Conservation (phyloP, 1,140 invertebrate genomes). For the Colletes latitarsis region DNA sequence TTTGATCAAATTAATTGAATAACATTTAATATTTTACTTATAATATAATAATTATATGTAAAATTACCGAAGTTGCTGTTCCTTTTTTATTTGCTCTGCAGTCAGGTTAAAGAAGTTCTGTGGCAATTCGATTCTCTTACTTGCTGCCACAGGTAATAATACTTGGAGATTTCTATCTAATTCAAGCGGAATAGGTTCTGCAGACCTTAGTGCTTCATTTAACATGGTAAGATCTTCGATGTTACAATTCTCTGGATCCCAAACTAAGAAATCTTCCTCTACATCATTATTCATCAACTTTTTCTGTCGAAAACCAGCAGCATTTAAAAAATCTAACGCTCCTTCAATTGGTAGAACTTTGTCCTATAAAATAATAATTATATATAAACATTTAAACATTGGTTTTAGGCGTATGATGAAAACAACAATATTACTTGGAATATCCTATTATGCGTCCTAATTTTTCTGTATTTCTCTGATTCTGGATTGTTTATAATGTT, state of each 20-base stretch:
- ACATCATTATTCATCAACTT: conserved; percentile 82
- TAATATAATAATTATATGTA: conserved; percentile 21
- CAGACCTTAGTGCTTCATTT: conserved; percentile 88
- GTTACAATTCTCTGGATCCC: conserved; percentile 81
- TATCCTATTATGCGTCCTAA: conserved; percentile 91
- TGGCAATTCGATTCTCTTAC: conserved; percentile 87
- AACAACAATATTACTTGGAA: conserved; percentile 79
- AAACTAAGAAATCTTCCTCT: conserved; percentile 85
- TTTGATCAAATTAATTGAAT: conserved; percentile 17
- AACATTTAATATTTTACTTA: neutral
- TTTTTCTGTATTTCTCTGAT: conserved; percentile 95
- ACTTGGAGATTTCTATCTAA: conserved; percentile 93
- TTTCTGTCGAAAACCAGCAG: conserved; percentile 89
- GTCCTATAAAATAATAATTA: conserved; percentile 80
- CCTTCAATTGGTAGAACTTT: conserved; percentile 91
- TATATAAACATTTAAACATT: neutral
- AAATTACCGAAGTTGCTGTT: conserved; percentile 87
- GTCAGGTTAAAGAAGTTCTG: conserved; percentile 91
- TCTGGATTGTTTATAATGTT: conserved; percentile 93
- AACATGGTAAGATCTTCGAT: conserved; percentile 83
- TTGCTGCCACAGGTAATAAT: conserved; percentile 88
- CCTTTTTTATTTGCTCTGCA: conserved; percentile 91
- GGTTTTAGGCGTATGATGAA: neutral
- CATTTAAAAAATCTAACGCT: conserved; percentile 89
- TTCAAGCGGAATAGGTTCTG: conserved; percentile 91